Evolutionary conservation across 2,888 invertebrate species (phyloP).

Genomic region (Hartigia nigra): DNA sequence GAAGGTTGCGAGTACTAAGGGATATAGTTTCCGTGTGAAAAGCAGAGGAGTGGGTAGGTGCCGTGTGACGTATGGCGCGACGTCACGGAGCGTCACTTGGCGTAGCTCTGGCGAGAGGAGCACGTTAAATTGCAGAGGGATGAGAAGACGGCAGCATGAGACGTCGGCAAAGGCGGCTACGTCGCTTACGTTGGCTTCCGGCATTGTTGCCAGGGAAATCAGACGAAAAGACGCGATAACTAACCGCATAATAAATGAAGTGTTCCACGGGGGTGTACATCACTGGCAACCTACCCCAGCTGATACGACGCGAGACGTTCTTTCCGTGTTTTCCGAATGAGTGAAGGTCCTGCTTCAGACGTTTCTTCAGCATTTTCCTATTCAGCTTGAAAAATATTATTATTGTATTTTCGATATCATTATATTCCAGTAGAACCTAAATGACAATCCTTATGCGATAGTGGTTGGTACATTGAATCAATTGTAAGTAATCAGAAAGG

Average conservation of each 20-base stretch:
- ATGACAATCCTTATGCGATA: neutral
- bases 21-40: neutral
- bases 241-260: slow-evolving; percentile 67
- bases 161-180: slow-evolving; percentile 31
- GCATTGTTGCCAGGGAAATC: slow-evolving; percentile 67
- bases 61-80: slow-evolving; percentile 57
- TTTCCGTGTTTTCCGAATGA: slow-evolving; percentile 34
- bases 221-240: slow-evolving; percentile 67
- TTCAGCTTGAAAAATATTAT: neutral
- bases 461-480: neutral
- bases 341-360: neutral
- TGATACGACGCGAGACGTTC: slow-evolving; percentile 30
- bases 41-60: slow-evolving; percentile 18
- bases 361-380: neutral
- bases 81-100: slow-evolving; percentile 52
- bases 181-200: slow-evolving; percentile 47
- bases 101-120: slow-evolving; percentile 45
- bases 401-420: neutral
- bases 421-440: neutral
- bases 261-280: slow-evolving; percentile 64
- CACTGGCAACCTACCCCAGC: slow-evolving; percentile 63
- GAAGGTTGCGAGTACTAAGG: neutral
- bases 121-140: slow-evolving; percentile 16
- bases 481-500: neutral
- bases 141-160: slow-evolving; percentile 14